These are phyloP conservation scores for Prionace glauca DNA, from an alignment of 2,797 vertebrate species.

Conservation along the genomic window DNA sequence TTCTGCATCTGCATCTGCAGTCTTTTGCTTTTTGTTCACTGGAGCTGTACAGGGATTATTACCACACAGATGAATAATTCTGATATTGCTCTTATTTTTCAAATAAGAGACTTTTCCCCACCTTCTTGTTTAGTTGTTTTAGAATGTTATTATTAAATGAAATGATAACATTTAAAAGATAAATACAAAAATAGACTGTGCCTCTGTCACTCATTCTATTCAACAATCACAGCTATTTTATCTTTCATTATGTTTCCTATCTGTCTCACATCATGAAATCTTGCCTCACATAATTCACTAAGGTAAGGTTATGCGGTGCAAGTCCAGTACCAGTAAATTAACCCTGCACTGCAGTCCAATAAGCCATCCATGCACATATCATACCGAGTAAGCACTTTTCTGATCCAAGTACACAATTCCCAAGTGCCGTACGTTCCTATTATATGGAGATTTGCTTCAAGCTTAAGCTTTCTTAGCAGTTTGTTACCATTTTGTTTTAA, in stretches of 20 bases:
- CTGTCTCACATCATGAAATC: not conserved
- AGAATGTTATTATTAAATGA: not conserved
- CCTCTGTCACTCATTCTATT: not conserved
- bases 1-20: not conserved
- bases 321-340: not conserved
- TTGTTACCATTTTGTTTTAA: not conserved
- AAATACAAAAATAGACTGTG: not conserved
- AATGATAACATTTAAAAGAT: not conserved
- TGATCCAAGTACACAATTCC: not conserved
- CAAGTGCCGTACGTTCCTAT: not conserved
- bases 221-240: not conserved
- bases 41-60: not conserved
- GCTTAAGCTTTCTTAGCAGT: not conserved
- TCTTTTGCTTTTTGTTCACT: not conserved
- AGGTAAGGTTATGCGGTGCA: not conserved
- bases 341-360: not conserved
- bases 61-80: not conserved
- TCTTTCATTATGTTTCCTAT: not conserved
- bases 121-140: not conserved
- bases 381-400: not conserved
- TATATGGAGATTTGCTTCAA: not conserved
- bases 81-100: not conserved
- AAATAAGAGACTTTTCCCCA: not conserved
- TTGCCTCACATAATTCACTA: not conserved
- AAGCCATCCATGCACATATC: not conserved